Percentiles rank a stretch among this genome's conserved stretches.
These are phyloP conservation scores for Choloepus didactylus DNA, from an alignment of 2,797 vertebrate genomes.

Conservation along the genomic window DNA sequence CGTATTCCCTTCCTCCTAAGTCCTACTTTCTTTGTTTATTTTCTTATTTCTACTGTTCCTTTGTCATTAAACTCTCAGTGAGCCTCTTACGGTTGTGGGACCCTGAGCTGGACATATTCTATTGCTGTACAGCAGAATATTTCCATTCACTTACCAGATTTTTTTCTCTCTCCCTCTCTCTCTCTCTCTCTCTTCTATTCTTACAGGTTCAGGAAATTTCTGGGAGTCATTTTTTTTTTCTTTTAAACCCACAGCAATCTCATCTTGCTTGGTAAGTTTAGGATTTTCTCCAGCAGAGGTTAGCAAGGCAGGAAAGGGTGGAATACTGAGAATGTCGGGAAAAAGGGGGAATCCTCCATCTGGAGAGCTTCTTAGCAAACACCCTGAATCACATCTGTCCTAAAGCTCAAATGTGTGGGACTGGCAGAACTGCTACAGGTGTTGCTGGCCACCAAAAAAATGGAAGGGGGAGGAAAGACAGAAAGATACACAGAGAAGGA, in stretches of 20 bases:
- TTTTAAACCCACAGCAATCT: neutral
- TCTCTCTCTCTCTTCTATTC: neutral
- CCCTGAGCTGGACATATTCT: neutral
- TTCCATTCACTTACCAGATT: neutral
- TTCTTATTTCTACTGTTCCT: neutral
- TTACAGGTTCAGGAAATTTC: neutral
- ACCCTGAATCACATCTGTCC: neutral
- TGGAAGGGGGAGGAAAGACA: neutral
- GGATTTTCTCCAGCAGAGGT: neutral
- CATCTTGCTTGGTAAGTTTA: neutral
- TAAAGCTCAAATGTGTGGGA: neutral
- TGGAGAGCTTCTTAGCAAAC: neutral
- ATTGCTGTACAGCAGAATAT: neutral
- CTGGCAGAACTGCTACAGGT: neutral
- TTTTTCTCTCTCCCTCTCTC: neutral
- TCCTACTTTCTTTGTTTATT: neutral
- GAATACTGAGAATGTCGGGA: neutral
- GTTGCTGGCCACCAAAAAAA: neutral
- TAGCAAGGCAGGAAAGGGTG: neutral
- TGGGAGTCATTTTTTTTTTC: constrained; percentile 6
- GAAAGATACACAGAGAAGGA: neutral
- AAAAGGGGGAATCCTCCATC: neutral
- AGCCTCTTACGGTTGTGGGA: neutral
- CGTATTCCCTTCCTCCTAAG: neutral
- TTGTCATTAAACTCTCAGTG: neutral